Conservation (phyloP, 2,113 vertebrate genomes). For the Astur gentilis region DNA sequence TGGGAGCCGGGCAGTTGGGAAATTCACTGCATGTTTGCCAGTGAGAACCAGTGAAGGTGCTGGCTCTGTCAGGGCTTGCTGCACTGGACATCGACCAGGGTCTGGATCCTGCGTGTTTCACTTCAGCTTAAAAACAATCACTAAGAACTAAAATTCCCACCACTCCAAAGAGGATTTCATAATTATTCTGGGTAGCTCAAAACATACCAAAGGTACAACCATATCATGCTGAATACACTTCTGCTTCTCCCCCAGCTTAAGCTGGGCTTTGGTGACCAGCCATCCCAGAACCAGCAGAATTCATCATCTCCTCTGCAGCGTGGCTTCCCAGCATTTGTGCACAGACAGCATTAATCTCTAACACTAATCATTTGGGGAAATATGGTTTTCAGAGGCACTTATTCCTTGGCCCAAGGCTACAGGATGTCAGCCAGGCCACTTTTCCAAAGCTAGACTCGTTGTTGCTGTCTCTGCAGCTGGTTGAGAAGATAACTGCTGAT, state of each 20-base stretch:
- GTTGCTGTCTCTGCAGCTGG: constrained; percentile 38
- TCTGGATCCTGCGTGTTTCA: not conserved
- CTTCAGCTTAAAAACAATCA: not conserved
- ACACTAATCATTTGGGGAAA: not conserved
- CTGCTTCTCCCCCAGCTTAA: not conserved
- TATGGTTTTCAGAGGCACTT: constrained; percentile 31
- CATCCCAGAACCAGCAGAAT: not conserved
- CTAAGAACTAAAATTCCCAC: not conserved
- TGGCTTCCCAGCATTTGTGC: constrained; percentile 15
- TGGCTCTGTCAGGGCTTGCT: not conserved
- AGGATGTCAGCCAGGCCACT: constrained; percentile 24
- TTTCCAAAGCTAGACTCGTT: not conserved
- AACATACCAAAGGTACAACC: not conserved
- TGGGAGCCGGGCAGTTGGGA: not conserved
- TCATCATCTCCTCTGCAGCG: not conserved
- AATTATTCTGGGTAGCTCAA: not conserved
- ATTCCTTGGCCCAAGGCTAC: constrained; percentile 22
- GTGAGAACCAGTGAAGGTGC: not conserved
- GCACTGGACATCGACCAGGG: not conserved
- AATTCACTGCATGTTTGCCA: not conserved
- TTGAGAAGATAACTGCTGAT: not conserved
- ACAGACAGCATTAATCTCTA: not conserved
- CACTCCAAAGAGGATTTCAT: not conserved
- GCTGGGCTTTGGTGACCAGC: not conserved
- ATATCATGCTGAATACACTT: not conserved